phyloP scores from a whole-genome alignment of 2,888 invertebrate genomes.

The Napeogenes inachia region DNA sequence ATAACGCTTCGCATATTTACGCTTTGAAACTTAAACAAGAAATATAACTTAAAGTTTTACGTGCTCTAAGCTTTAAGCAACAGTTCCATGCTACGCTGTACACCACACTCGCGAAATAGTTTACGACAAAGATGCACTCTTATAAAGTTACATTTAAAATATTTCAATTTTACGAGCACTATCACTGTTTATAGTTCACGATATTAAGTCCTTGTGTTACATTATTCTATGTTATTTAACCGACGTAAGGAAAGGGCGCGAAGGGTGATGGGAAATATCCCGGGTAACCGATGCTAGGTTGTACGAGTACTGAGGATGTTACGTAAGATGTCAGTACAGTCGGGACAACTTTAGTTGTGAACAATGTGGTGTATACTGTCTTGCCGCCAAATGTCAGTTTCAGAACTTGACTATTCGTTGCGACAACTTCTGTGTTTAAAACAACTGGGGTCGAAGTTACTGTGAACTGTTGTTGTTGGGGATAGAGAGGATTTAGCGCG shows the following conservation, averaged over 20 bases:
- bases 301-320: slow-evolving; percentile 87
- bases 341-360: slow-evolving; percentile 88
- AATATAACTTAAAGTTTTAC: slow-evolving; percentile 59
- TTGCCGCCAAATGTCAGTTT: slow-evolving; percentile 94
- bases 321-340: slow-evolving; percentile 90
- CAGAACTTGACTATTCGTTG: slow-evolving; percentile 88
- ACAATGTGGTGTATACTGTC: slow-evolving; percentile 91
- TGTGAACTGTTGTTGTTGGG: slow-evolving; percentile 82
- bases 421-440: slow-evolving; percentile 85
- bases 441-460: slow-evolving; percentile 89
- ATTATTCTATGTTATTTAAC: slow-evolving; percentile 61
- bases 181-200: slow-evolving; percentile 36
- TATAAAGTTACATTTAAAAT: slow-evolving; percentile 42
- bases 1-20: slow-evolving; percentile 37
- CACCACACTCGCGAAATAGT: slow-evolving; percentile 63
- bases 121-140: slow-evolving; percentile 55
- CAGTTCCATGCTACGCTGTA: slow-evolving; percentile 57
- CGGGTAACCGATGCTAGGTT: slow-evolving; percentile 82
- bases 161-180: slow-evolving; percentile 45
- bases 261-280: slow-evolving; percentile 88
- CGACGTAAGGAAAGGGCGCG: slow-evolving; percentile 86
- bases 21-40: slow-evolving; percentile 50
- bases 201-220: slow-evolving; percentile 7
- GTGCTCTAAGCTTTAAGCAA: slow-evolving; percentile 48
- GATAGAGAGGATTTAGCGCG: slow-evolving; percentile 66